Percentiles rank a stretch among this genome's conserved stretches.
phyloP scores from a whole-genome alignment of 2,797 vertebrate species.

The Phaenicophaeus curvirostris region DNA sequence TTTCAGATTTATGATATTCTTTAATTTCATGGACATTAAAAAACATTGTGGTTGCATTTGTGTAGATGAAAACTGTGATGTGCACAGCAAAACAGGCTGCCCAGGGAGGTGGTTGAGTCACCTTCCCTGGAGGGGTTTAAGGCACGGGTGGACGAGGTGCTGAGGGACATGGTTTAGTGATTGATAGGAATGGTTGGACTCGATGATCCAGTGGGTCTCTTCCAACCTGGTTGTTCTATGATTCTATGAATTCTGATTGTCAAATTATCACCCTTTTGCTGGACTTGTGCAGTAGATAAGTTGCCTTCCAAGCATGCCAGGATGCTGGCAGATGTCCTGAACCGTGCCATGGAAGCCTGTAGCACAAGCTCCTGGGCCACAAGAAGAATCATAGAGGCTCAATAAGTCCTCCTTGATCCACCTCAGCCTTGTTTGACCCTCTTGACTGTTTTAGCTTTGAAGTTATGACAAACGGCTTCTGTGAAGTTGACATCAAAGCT shows the following conservation, averaged over 20 bases:
- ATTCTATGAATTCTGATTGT: neutral
- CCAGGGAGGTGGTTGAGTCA: no score
- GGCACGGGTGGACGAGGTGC: no score
- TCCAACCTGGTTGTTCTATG: no score
- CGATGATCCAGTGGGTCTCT: no score
- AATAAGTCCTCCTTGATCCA: neutral
- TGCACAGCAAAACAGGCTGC: neutral
- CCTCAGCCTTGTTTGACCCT: neutral
- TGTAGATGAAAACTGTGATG: neutral
- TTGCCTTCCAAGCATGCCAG: accelerated
- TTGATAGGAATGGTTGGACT: no score
- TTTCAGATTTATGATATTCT: neutral
- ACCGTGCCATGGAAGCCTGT: neutral
- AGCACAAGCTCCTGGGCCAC: neutral
- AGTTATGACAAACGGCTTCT: neutral
- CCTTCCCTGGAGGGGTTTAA: no score
- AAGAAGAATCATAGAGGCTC: neutral
- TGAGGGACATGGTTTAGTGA: no score
- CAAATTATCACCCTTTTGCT: neutral
- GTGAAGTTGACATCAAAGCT: neutral
- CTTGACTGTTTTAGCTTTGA: neutral
- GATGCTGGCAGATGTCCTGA: neutral
- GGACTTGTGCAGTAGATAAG: neutral
- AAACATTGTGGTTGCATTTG: neutral
- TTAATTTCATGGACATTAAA: neutral